Percentiles rank a stretch among this genome's conserved stretches.
phyloP scores from a whole-genome alignment of 1,140 invertebrate species.

The Adelges cooleyi region DNA sequence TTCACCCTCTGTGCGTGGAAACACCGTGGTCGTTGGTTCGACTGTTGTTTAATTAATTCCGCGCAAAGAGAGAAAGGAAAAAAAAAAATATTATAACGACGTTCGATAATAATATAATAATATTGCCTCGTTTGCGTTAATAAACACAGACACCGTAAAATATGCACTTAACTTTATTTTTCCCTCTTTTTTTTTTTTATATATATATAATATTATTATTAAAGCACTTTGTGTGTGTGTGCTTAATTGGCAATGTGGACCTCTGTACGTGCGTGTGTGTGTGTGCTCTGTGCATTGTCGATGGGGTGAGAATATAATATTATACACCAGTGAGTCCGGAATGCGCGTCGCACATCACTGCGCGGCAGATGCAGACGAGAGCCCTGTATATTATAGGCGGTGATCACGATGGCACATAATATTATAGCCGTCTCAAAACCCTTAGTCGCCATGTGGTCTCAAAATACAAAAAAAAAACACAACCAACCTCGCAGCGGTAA shows the following conservation, averaged over 20 bases:
- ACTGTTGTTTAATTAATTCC: neutral
- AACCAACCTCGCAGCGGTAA: too few relatives aligned
- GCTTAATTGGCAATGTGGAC: constrained; percentile 21
- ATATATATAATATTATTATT: constrained; percentile 6
- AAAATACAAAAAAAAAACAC: neutral
- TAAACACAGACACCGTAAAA: neutral
- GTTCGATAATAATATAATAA: neutral
- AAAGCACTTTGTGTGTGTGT: neutral
- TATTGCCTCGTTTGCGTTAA: neutral
- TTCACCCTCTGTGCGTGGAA: too few relatives aligned
- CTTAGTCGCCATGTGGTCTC: constrained; percentile 11
- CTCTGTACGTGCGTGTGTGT: neutral
- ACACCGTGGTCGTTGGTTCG: too few relatives aligned
- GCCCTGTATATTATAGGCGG: neutral
- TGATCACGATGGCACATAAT: too few relatives aligned
- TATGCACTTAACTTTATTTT: neutral
- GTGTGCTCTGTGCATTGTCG: neutral
- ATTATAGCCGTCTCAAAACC: too few relatives aligned
- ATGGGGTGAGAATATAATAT: neutral
- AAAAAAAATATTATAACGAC: neutral
- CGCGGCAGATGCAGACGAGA: constrained; percentile 10
- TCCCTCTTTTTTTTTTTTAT: neutral
- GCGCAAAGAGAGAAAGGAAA: neutral
- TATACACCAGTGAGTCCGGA: neutral
- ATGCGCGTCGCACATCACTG: neutral